Conservation (phyloP, 2,113 vertebrate species). For the Pseudorasbora parva region DNA sequence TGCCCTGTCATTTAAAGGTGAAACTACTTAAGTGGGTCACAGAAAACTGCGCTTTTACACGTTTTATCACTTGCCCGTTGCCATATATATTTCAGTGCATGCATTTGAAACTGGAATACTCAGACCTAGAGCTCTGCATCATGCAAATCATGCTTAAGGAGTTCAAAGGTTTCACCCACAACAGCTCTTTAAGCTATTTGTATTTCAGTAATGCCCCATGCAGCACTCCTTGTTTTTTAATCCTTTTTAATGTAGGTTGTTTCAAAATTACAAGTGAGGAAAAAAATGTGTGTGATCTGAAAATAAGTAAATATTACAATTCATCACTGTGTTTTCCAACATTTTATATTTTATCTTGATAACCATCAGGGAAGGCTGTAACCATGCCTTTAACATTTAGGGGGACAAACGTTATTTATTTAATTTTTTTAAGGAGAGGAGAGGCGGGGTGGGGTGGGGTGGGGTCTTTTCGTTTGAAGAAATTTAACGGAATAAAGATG, state of each 20-base stretch:
- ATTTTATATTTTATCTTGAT: not conserved
- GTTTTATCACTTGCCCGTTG: constrained; percentile 10
- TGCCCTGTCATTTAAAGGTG: constrained; percentile 27
- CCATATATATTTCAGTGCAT: constrained; percentile 2
- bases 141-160: not conserved
- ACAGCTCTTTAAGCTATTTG: not conserved
- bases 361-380: no score
- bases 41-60: constrained; percentile 23
- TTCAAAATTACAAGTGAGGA: not conserved
- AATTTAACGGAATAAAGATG: no score
- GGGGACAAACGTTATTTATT: no score
- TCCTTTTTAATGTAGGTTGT: not conserved
- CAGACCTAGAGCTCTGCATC: constrained; percentile 1
- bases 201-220: not conserved
- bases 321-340: not conserved
- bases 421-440: no score
- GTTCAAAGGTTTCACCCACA: not conserved
- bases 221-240: not conserved
- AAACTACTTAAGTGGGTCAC: not conserved
- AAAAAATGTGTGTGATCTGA: not conserved
- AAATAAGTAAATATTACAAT: not conserved
- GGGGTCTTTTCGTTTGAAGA: no score
- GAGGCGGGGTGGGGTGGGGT: no score
- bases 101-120: constrained; percentile 22
- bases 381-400: no score